Base-by-base conservation (phyloP, 2,888 invertebrate genomes). In the Arctia plantaginis region DNA sequence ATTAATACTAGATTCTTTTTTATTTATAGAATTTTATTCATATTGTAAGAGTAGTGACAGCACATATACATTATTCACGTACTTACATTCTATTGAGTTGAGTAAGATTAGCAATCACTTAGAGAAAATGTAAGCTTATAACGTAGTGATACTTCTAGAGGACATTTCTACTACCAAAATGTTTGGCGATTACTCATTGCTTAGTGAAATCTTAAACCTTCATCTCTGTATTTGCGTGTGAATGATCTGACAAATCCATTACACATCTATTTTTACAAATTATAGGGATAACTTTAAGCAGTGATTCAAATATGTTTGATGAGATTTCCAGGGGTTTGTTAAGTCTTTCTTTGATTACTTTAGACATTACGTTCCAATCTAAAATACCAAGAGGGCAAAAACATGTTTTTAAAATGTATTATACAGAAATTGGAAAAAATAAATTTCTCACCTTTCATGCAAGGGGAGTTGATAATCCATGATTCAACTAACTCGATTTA, bases 21-120 rank as follows among this genome's bases (percentile, higher is more conserved):
- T 64, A 80, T 79, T 72, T 75, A 79, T 82, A 80, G 73, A 80
- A 69, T 27, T 30, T 69, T 78, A 74, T 82, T 83, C 72, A 78
- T 79, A 82, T 82, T 75, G 68, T 80, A 78, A 79, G 68, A 79
- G 85, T 88, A 88, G 87, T 83, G 77, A 71, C 82, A 85, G 88
- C 90, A 91, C 90, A 85, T 85, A 85, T 86, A 81, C 80, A 71
- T 87, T 85, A 81, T 85, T 85, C 86, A 88, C 88, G 64, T 71
- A 64, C 33, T 33, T 87, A 83, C 79, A 81, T 84, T 68, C 69
- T 85, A 87, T 84, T 82, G 77, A 83, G 86, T 86, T 81, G 72
- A 78, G 83, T 88, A 86, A 84, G 74, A 59, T 84, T 90, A 89
- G 87, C 76, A 85, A 82, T 77, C 83, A 85, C 85, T 82, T 87